Percentiles rank a stretch among this genome's conserved stretches.
phyloP scores from a whole-genome alignment of 2,113 vertebrate species.

The Hippocampus abdominalis region DNA sequence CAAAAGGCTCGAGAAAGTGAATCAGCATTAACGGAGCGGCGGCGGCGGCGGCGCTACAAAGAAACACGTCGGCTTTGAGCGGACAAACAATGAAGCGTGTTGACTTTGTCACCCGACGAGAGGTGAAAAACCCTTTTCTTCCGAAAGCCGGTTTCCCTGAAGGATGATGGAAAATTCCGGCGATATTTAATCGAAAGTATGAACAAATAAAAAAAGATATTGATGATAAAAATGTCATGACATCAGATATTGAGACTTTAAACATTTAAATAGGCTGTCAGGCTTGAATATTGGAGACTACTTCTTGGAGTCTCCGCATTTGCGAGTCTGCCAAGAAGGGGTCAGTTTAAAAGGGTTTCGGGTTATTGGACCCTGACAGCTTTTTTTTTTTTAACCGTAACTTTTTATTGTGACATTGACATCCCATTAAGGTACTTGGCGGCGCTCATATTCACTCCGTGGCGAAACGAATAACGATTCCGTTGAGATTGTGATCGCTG shows the following conservation, averaged over 20 bases:
- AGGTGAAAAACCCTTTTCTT: constrained; percentile 49
- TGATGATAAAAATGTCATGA: constrained; percentile 34
- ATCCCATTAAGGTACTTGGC: constrained; percentile 8
- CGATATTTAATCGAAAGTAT: constrained; percentile 33
- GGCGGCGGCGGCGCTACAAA: constrained; percentile 48
- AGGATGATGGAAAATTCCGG: constrained; percentile 55
- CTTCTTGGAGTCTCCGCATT: constrained; percentile 12
- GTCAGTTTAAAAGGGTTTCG: constrained; percentile 11
- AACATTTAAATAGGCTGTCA: constrained; percentile 32
- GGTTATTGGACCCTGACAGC: constrained; percentile 4
- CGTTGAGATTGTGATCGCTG: constrained; percentile 3
- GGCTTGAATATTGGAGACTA: constrained; percentile 16
- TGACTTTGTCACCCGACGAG: constrained; percentile 32
- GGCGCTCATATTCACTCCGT: constrained; percentile 9
- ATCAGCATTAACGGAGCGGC: constrained; percentile 18
- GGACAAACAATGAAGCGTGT: constrained; percentile 58
- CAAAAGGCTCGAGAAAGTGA: constrained; percentile 23
- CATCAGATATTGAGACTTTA: constrained; percentile 30
- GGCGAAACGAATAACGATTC: constrained; percentile 8
- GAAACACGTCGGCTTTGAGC: constrained; percentile 49
- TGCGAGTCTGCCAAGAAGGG: constrained; percentile 13
- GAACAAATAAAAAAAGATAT: constrained; percentile 32
- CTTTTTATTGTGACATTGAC: constrained; percentile 6
- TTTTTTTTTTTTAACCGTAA: background rate
- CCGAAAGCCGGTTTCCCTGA: constrained; percentile 12